These are phyloP conservation scores for Drepana falcataria DNA, from an alignment of 2,888 invertebrate genomes.

Conservation along the genomic window DNA sequence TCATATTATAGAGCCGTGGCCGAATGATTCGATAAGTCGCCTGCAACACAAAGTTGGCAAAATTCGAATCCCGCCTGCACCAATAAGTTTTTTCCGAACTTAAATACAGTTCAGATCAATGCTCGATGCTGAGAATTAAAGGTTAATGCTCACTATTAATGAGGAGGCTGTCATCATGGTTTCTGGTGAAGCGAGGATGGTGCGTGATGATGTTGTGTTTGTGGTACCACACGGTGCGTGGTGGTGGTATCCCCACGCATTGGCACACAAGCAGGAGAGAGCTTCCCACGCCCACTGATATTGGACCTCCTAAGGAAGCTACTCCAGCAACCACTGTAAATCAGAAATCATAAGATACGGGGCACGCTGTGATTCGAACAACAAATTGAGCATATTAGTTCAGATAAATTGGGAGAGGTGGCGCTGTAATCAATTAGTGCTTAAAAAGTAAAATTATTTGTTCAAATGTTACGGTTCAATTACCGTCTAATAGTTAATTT, in stretches of 20 bases:
- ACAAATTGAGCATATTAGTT: too few relatives aligned
- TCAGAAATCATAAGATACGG: not conserved
- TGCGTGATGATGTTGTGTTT: constrained; percentile 67
- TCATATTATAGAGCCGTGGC: too few relatives aligned
- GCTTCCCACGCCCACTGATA: constrained; percentile 54
- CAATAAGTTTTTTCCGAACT: too few relatives aligned
- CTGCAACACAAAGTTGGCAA: too few relatives aligned
- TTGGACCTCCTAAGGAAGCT: constrained; percentile 73
- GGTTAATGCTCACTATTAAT: constrained; percentile 54
- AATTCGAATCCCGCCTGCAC: too few relatives aligned
- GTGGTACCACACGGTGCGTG: constrained; percentile 68
- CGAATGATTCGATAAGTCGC: too few relatives aligned
- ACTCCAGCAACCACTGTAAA: constrained; percentile 80
- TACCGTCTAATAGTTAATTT: too few relatives aligned
- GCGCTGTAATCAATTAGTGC: too few relatives aligned
- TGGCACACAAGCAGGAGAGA: constrained; percentile 53
- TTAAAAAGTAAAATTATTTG: too few relatives aligned
- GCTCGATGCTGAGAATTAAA: not conserved
- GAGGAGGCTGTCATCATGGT: constrained; percentile 61
- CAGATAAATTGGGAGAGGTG: too few relatives aligned
- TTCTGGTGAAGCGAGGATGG: constrained; percentile 62
- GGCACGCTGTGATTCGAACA: too few relatives aligned
- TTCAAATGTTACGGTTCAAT: too few relatives aligned
- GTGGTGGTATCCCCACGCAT: constrained; percentile 57
- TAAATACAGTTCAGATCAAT: not conserved